Base-by-base conservation (phyloP, 2,113 vertebrate genomes). In the Fulmarus glacialis region DNA sequence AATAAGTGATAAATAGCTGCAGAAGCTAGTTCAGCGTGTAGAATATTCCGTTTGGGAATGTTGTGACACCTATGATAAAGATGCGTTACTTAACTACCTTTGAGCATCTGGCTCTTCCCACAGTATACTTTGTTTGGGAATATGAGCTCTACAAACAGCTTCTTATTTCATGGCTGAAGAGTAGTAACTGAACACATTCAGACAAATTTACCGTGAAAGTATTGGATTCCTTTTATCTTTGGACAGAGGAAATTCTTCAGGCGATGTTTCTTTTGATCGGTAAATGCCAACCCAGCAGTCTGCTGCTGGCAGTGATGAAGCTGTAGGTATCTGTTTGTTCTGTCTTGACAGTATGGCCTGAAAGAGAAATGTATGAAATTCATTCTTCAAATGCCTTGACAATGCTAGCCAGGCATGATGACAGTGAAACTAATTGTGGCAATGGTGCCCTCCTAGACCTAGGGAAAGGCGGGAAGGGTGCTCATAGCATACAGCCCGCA, bases 181-280 rank as follows among this genome's bases (percentile, higher is more conserved):
- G 68, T 62, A 78, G 89, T 52, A 91, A 67, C 81, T 55, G 59
- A 92, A 74, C 8, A 21, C 1, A 0, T 66, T 91, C 87, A 93
- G 81, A 62, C 68, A 93, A 96, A 93, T 95, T 93, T 89, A 75
- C 91, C 83, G 56, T 82, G 93, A 79, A 95, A 87, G 81, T 82
- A 94, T 71, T 82, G 63, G 91, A 63, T 67, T 82, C 83, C 87
- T 95, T 96, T 96, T 91, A 94, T 94, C 97, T 96, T 96, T 40
- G 70, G 77, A 67, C 64, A 93, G 93, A 93, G 50, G 64, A 93
- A 93, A 93, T 84, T 91, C 93, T 78, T 89, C n/a, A 89, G 91
- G 77, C 50, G 2, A 47, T 48, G n/a, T 81, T 96, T 89, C 93
- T 91, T 96, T 91, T 92, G 87, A 96, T 89, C 0, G 1, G 81